phyloP scores from a whole-genome alignment of 2,797 vertebrate species.

The Apogon hyalosoma region DNA sequence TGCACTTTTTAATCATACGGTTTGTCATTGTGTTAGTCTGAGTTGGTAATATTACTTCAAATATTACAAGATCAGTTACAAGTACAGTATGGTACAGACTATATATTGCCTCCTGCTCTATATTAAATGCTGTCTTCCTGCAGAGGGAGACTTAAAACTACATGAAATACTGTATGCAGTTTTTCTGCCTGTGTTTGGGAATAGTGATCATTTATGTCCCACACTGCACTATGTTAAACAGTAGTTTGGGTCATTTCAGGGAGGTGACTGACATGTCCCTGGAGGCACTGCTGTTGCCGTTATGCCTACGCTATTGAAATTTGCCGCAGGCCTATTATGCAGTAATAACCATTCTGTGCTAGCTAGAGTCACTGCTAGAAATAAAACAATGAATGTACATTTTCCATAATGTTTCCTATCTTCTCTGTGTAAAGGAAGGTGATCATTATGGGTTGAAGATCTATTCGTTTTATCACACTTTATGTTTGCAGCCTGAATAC shows the following conservation, averaged over 20 bases:
- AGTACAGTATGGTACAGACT: conserved; percentile 1
- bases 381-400: conserved; percentile 41
- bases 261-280: conserved; percentile 37
- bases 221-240: conserved; percentile 40
- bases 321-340: conserved; percentile 52
- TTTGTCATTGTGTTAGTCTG: neutral
- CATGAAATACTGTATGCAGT: neutral
- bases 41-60: neutral
- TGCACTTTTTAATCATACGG: neutral
- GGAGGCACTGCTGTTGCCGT: conserved; percentile 18
- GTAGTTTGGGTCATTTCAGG: conserved; percentile 41
- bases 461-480: conserved; percentile 33
- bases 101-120: too few relatives aligned
- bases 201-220: conserved; percentile 25
- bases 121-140: conserved; percentile 5
- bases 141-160: neutral
- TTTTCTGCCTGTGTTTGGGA: conserved; percentile 6
- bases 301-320: conserved; percentile 32
- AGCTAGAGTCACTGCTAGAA: conserved; percentile 13
- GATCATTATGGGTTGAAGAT: conserved; percentile 47
- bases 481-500: conserved; percentile 46
- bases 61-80: neutral
- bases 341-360: conserved; percentile 39
- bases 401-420: conserved; percentile 48
- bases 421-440: conserved; percentile 43